phyloP scores from a whole-genome alignment of 2,888 invertebrate genomes.

The Drosophila ustulata region DNA sequence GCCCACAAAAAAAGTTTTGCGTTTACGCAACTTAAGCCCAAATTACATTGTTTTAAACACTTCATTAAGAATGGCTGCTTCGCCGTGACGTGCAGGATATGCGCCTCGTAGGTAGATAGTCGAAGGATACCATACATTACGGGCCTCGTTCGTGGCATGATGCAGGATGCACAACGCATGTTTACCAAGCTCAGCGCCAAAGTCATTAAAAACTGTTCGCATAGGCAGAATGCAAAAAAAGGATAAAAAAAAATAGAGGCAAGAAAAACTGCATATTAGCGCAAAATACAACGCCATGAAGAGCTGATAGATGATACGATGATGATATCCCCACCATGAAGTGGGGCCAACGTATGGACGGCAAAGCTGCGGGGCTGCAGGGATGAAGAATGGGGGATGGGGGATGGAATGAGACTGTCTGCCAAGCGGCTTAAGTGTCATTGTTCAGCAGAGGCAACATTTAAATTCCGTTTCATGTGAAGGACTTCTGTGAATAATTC shows the following conservation, averaged over 20 bases:
- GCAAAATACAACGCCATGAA: constrained; percentile 65
- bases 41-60: constrained; percentile 80
- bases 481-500: constrained; percentile 66
- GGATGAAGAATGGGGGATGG: background rate
- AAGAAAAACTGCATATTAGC: constrained; percentile 76
- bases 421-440: constrained; percentile 77
- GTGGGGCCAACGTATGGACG: constrained; percentile 12
- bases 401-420: constrained; percentile 56
- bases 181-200: constrained; percentile 75
- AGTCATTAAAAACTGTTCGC: constrained; percentile 80
- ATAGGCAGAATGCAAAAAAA: constrained; percentile 64
- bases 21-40: constrained; percentile 67
- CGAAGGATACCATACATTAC: constrained; percentile 15
- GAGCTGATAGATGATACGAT: constrained; percentile 57
- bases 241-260: constrained; percentile 16
- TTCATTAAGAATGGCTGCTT: constrained; percentile 73
- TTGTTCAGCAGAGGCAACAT: constrained; percentile 66
- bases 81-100: constrained; percentile 38
- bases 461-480: constrained; percentile 70
- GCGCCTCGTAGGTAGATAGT: constrained; percentile 10
- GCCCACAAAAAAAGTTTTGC: constrained; percentile 45
- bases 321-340: constrained; percentile 3
- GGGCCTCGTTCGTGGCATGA: constrained; percentile 12
- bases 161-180: constrained; percentile 69
- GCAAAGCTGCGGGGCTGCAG: background rate